Evolutionary conservation across 2,888 invertebrate genomes (phyloP).

Genomic region (Theretra japonica): DNA sequence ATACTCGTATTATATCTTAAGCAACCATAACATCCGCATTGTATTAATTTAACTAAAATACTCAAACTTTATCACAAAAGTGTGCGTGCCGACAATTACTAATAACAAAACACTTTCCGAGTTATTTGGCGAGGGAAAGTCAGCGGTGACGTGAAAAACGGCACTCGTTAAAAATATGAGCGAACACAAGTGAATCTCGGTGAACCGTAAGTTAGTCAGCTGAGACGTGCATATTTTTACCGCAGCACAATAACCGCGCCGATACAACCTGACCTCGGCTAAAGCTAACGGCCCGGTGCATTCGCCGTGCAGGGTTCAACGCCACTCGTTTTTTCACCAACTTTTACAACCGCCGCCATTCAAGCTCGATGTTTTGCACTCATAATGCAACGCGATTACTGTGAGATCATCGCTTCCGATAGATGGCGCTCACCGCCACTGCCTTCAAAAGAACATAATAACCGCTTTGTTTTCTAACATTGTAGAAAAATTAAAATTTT

Average conservation of each 20-base stretch:
- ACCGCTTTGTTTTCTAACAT: neutral
- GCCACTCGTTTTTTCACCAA: constrained; percentile 72
- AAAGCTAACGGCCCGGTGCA: constrained; percentile 76
- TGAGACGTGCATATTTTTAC: constrained; percentile 57
- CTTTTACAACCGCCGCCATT: constrained; percentile 65
- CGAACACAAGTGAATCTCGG: constrained; percentile 12
- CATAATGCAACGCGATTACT: constrained; percentile 4
- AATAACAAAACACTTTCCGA: neutral
- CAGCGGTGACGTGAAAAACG: neutral
- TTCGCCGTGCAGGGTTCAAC: constrained; percentile 70
- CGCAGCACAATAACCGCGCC: constrained; percentile 43
- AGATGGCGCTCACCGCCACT: neutral
- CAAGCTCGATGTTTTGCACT: constrained; percentile 20
- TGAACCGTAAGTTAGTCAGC: constrained; percentile 46
- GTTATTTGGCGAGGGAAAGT: neutral
- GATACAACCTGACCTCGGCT: constrained; percentile 75
- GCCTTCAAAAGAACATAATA: neutral
- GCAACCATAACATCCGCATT: no score
- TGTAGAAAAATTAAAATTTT: no score
- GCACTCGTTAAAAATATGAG: neutral
- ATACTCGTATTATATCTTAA: no score
- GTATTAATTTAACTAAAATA: no score
- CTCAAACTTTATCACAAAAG: no score
- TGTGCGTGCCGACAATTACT: neutral
- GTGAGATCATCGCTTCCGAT: neutral